Base-by-base conservation (phyloP, 2,888 invertebrate genomes). In the Drosophila fulvimacula region DNA sequence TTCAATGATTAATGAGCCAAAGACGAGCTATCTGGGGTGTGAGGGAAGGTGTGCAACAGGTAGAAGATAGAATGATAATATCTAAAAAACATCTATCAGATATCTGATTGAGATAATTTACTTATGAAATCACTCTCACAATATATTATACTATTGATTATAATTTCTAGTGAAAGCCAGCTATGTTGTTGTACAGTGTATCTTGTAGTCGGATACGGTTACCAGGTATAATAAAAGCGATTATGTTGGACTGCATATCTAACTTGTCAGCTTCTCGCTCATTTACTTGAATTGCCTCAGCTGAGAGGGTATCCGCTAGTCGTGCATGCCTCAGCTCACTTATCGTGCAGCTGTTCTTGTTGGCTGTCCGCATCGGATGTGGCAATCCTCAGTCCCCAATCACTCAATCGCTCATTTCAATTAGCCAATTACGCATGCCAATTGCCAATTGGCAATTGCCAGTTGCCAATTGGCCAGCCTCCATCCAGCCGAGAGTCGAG, bases 401-500 rank as follows among this genome's bases (percentile, higher is more conserved):
- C 71, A 64, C 44, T 73, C 81, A 73, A 73, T 68, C 51, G 60
- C 36, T 70, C 73, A 79, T 73, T 75, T 78, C 82, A 88, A 84
- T 84, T 85, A 80, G 81, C 72, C 86, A 84, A 84, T 88, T 84
- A 85, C 85, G 82, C 82, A 83, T 81, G 85, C 72, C 80, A 71
- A 73, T 80, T 81, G 81, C 52, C 76, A 52, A 66, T 46, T 42
- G 56, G 42, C 55, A 42, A 7, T 19, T 41, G 41, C 11, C 52
- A 38, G 27, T 48, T 48, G 36, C 36, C 38, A 27, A 15, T 49
- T 49, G 30, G 34, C 19, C 32, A 32, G 32, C n/a, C 27, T 27
- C 27, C 27, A 27, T 27, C 27, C 15, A 32, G 19, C 10, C 21
- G 3, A 27, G 24, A 21, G 17, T 11, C 11, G 34, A 17, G 17